Base-by-base conservation (phyloP, 2,888 invertebrate genomes). In the Molanna angustata region DNA sequence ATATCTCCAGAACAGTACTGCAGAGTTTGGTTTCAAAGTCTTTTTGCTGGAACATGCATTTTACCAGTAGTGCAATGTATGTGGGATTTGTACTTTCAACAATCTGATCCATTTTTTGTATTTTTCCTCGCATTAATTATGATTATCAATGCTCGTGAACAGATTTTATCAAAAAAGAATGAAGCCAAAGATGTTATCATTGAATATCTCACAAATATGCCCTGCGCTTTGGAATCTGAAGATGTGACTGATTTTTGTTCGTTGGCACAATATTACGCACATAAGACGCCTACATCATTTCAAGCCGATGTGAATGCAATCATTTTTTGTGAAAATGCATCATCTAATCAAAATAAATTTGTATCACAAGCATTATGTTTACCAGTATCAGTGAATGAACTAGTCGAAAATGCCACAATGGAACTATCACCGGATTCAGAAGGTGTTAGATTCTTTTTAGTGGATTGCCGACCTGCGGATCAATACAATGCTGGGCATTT, bases 11-110 rank as follows among this genome's bases (percentile, higher is more conserved):
- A 96, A 68, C 79, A 86, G 60, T 99, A 94, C 72, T 90, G 92
- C 56, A 76, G 85, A 65, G 78, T 84, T 54, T 98, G 97, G 97
- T 87, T 96, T 63, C 86, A 87, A 65, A 90, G 91, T 33, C 74
- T 98, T 42, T 97, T 97, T 73, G 88, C 95, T 11, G 87, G 88
- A 4, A 86, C 87, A 14, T 94, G 95, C 69, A 84, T 80, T 62
- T 78, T 96, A 54, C 87, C 89, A 62, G 94, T 94, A 11, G 88
- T 90, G 31, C 84, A 91, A 49, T 86, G 86, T 60, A 90, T 98
- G 88, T 98, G 97, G 97, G 97, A 98, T 75, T 80, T 94, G 55
- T 96, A 96, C 69, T 92, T 98, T 67, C 95, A 95, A 72, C 88
- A 92, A 68, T 87, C 90, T 16, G 97, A 99, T 76, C 94, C 95